Base-by-base conservation (phyloP, 2,888 invertebrate genomes). In the Coenonympha glycerion region DNA sequence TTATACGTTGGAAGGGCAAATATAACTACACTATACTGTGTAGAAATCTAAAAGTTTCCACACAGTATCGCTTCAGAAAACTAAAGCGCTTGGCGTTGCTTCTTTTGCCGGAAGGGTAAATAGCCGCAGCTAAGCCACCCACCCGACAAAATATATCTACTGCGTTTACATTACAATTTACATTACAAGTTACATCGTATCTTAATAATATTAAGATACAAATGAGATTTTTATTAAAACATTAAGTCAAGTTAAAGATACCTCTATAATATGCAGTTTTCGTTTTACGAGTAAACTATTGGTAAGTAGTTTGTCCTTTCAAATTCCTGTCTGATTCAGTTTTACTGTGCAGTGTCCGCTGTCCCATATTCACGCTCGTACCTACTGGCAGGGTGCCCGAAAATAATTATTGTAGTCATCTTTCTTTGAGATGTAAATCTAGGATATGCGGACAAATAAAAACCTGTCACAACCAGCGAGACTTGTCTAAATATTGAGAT, bases 361-460 rank as follows among this genome's bases (percentile, higher is more conserved):
- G 65, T 53, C 64, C 66, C 62, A 66, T 59, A 63, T 66, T 59
- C 56, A 46, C 50, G 48, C 49, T 51, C 48, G 37, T 45, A 51
- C n/a, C n/a, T n/a, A n/a, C 70, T 83, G 84, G 84, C 82, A 73
- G 52, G 55, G 31, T 71, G 81, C 84, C 84, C 72, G 70, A 77
- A 81, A 78, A 78, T 83, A 79, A 80, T 84, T 83, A 82, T 33
- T 41, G 28, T 26, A 6, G 80, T 82, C 81, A 81, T 74, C 76
- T 65, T 69, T 62, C 61, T 68, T 66, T 68, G 66, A 69, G 57
- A 65, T 55, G 57, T 67, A 62, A 63, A 68, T 66, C 71, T 75
- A 73, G 69, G 66, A 71, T 70, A 70, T 62, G 64, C 66, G 53
- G 59, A 54, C 76, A 75, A 74, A 68, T 19, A 64, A 73, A 77